Base-by-base conservation (phyloP, 2,113 vertebrate genomes). In the Solea solea region DNA sequence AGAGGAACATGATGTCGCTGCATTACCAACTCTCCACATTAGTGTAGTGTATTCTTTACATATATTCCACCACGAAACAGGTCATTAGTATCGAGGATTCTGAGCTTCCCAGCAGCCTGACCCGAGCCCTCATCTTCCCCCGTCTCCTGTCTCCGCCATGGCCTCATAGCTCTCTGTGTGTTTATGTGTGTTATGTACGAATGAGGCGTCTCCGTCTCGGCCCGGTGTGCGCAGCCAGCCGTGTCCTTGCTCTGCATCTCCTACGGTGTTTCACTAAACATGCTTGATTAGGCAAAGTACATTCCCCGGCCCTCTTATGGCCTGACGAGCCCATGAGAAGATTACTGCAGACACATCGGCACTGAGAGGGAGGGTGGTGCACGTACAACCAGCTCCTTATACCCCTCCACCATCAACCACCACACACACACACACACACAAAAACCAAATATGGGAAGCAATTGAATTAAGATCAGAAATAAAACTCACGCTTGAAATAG, bases 251-350 rank as follows among this genome's bases (percentile, higher is more conserved):
- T 66, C 80, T 46, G 78, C 80, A 58, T 82, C 82, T 90, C 80
- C 69, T 73, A 80, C 72, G 49, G 64, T 88, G 81, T 91, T 88
- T 86, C 56, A n/a, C 80, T 74, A 90, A 92, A 91, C 90, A 92
- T 89, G 91, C 87, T 79, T 91, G 92, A 93, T 92, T 90, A 93
- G 84, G 80, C 84, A 88, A 88, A 90, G 91, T 89, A 85, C 83
- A 84, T 91, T 82, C 82, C 34, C 84, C 52, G 15, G 74, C 77
- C 75, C 67, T 78, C 77, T 89, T 90, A 91, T 89, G 86, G 73
- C 70, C 70, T 84, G 85, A 92, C 85, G 86, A 85, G 84, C 65
- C 78, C 80, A 66, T 80, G 85, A 86, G 86, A 88, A 85, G 85
- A 93, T 90, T 78, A 78, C 72, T 74, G 62, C 74, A 80, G 91